phyloP scores from a whole-genome alignment of 2,888 invertebrate genomes.

The Rosalia funebris region DNA sequence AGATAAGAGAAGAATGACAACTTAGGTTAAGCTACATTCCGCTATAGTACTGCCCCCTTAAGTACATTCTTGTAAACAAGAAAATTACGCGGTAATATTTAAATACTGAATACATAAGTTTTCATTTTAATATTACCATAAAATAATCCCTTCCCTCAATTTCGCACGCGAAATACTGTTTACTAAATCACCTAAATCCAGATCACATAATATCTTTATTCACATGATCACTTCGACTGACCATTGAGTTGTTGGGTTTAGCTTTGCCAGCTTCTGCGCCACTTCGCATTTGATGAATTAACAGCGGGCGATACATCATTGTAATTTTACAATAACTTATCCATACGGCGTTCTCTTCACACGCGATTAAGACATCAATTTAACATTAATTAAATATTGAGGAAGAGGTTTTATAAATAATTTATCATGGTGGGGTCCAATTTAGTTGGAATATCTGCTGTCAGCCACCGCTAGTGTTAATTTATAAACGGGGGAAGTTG shows the following conservation, averaged over 20 bases:
- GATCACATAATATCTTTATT: too few relatives aligned
- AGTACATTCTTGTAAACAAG: too few relatives aligned
- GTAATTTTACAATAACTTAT: conserved; percentile 27
- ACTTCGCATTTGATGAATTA: conserved; percentile 13
- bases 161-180: neutral
- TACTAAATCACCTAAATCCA: neutral
- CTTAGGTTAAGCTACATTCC: too few relatives aligned
- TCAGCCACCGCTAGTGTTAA: conserved; percentile 31
- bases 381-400: conserved; percentile 32
- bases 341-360: conserved; percentile 26
- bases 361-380: conserved; percentile 31
- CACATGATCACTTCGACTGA: too few relatives aligned
- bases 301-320: conserved; percentile 18
- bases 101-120: neutral
- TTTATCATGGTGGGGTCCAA: conserved; percentile 28
- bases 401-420: conserved; percentile 30
- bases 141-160: neutral
- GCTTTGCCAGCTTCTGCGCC: neutral
- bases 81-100: too few relatives aligned
- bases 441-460: conserved; percentile 32
- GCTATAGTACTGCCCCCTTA: too few relatives aligned
- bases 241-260: too few relatives aligned
- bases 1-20: too few relatives aligned
- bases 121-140: neutral
- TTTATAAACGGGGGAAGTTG: conserved; percentile 29